Evolutionary conservation across 2,888 invertebrate genomes (phyloP).

Genomic region (Oxyscelio sp.): DNA sequence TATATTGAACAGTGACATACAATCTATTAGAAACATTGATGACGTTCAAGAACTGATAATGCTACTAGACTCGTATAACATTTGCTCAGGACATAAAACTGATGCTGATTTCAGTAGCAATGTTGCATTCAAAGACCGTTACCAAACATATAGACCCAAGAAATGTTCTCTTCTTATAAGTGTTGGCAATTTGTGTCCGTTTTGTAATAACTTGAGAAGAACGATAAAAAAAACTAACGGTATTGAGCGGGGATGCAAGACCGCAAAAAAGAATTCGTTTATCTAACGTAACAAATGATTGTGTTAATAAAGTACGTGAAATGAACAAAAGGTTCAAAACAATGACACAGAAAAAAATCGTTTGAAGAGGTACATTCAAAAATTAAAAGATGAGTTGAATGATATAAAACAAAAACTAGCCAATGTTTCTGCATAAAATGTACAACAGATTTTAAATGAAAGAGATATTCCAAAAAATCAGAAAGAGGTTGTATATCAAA

Average conservation of each 20-base stretch:
- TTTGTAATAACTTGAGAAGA: constrained; percentile 21
- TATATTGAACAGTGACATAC: neutral
- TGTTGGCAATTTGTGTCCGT: neutral
- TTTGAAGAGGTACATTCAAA: neutral
- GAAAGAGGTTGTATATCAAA: neutral
- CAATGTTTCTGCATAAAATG: neutral
- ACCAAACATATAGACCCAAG: too few relatives aligned
- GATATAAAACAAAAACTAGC: neutral
- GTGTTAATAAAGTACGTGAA: neutral
- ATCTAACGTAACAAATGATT: neutral
- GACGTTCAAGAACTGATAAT: constrained; percentile 11
- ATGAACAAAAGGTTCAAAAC: constrained; percentile 7
- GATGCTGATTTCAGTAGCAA: neutral
- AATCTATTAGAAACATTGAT: neutral
- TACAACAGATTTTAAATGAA: neutral
- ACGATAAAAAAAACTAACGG: neutral
- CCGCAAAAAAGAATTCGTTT: neutral
- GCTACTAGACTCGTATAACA: neutral
- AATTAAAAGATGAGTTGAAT: neutral
- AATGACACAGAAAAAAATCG: neutral
- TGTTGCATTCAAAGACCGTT: too few relatives aligned
- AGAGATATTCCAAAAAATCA: constrained; percentile 3
- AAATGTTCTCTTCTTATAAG: neutral
- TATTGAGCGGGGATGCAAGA: neutral
- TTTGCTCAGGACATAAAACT: constrained; percentile 12